Conservation (phyloP, 2,113 vertebrate species). For the Gnathonemus echidnorhynchus region DNA sequence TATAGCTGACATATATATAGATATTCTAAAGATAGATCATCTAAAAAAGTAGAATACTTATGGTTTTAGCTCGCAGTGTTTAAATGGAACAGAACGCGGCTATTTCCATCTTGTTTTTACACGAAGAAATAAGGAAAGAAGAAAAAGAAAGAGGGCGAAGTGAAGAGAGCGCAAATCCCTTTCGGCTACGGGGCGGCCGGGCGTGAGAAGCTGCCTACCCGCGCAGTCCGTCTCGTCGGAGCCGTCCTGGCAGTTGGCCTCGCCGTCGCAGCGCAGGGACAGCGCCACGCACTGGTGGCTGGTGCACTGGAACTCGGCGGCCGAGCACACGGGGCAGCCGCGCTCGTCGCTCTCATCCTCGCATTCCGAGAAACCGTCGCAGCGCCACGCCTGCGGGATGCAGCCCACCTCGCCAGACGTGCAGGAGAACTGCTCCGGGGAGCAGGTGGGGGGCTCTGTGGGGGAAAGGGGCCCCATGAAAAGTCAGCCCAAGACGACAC, state of each 20-base stretch:
- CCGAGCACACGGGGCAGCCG: slow-evolving; percentile 86
- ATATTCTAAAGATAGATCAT: not conserved
- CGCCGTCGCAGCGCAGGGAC: slow-evolving; percentile 78
- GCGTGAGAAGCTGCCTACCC: slow-evolving; percentile 52
- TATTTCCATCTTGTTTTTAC: slow-evolving; percentile 2
- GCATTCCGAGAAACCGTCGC: slow-evolving; percentile 85
- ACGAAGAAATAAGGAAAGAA: not conserved
- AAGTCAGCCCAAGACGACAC: not conserved
- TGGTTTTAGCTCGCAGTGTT: not conserved
- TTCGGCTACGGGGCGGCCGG: not conserved
- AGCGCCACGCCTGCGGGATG: slow-evolving; percentile 89
- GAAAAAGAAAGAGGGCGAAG: not conserved
- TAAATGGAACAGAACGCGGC: not conserved
- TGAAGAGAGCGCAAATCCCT: not conserved
- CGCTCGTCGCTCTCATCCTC: slow-evolving; percentile 89
- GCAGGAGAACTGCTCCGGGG: slow-evolving; percentile 93
- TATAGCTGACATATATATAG: not conserved
- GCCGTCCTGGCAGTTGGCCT: slow-evolving; percentile 86
- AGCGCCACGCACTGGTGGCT: slow-evolving; percentile 85
- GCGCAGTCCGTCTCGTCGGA: slow-evolving; percentile 90
- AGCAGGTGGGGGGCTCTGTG: slow-evolving; percentile 92
- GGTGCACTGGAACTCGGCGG: slow-evolving; percentile 86
- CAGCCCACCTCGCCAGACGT: slow-evolving; percentile 92
- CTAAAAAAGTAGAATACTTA: not conserved
- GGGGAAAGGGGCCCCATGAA: not conserved